Conservation (phyloP, 2,113 vertebrate species). For the Rhodinocichla rosea region DNA sequence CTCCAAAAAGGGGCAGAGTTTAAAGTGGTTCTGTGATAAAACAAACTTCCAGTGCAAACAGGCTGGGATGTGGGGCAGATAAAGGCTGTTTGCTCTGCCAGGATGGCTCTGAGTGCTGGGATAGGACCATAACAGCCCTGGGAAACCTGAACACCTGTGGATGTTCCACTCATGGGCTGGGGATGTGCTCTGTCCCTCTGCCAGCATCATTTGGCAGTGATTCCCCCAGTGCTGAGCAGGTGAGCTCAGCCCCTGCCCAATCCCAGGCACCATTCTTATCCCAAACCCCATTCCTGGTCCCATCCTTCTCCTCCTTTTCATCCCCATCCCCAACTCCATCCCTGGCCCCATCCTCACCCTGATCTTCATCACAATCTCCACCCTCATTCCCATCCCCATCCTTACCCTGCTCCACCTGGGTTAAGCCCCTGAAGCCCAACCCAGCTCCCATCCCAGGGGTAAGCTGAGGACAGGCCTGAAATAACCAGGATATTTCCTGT, state of each 20-base stretch:
- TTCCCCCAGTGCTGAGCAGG: neutral
- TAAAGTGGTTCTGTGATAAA: neutral
- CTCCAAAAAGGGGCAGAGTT: neutral
- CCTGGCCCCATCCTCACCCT: neutral
- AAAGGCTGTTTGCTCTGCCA: neutral
- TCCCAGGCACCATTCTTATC: neutral
- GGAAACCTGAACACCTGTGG: accelerated
- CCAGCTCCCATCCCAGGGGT: neutral
- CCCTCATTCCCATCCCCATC: neutral
- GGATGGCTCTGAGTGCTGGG: neutral
- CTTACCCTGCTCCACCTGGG: neutral
- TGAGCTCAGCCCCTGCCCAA: neutral
- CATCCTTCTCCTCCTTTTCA: neutral
- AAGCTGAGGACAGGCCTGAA: neutral
- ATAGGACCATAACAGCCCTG: neutral
- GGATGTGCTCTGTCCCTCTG: accelerated
- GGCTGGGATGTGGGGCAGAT: neutral
- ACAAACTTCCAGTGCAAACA: neutral
- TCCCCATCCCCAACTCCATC: neutral
- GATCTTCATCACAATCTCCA: neutral
- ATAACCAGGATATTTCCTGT: conserved; percentile 31
- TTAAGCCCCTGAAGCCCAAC: accelerated
- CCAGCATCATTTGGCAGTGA: neutral
- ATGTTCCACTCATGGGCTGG: accelerated
- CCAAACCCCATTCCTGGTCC: neutral